Evolutionary conservation across 2,888 invertebrate species (phyloP).

Genomic region (Caprella mutica): DNA sequence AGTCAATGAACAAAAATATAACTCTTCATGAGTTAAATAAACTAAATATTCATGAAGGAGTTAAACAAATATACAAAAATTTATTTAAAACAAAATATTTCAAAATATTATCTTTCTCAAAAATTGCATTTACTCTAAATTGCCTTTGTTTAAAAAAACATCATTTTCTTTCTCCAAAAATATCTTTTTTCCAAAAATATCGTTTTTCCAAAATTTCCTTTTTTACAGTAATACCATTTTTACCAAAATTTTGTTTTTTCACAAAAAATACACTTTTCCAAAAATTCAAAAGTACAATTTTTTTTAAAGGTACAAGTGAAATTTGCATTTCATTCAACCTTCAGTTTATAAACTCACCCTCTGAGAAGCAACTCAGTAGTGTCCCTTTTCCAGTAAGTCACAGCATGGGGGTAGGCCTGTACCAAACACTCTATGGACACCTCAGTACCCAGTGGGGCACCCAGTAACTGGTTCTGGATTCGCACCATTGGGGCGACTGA

Average conservation of each 20-base stretch:
- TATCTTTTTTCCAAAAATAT: not conserved
- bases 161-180: not conserved
- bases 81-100: too few species aligned
- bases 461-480: conserved; percentile 76
- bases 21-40: not conserved
- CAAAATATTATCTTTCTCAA: not conserved
- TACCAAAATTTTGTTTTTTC: not conserved
- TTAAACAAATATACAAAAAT: not conserved
- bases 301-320: not conserved
- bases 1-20: not conserved
- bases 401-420: conserved; percentile 66
- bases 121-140: not conserved
- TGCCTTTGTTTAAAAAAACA: not conserved
- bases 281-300: not conserved
- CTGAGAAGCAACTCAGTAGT: conserved; percentile 65
- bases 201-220: not conserved
- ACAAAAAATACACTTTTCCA: not conserved
- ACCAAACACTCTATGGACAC: conserved; percentile 77
- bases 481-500: conserved; percentile 77
- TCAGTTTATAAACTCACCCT: conserved; percentile 63
- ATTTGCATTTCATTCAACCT: not conserved
- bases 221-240: too few species aligned
- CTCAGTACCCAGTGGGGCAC: conserved; percentile 72
- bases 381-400: conserved; percentile 70
- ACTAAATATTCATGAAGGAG: not conserved